A percentile compares a stretch with the other conserved stretches of the same genome.
phyloP scores from a whole-genome alignment of 2,888 invertebrate genomes.

The Acrobasis suavella region DNA sequence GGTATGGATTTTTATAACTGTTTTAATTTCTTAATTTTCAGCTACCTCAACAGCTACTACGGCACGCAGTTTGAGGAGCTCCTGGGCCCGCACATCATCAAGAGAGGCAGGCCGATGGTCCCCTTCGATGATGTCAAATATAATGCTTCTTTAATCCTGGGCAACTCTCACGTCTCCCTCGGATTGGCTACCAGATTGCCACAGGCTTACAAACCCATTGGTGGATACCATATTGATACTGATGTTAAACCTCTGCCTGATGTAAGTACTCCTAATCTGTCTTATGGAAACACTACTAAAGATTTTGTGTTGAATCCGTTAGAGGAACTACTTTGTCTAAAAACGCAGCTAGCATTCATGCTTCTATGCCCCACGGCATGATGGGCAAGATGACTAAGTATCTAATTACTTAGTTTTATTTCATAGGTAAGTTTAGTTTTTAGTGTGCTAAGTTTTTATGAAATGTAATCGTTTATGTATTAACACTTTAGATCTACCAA shows the following conservation, averaged over 20 bases:
- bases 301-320: no score
- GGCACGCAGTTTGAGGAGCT: slow-evolving; percentile 30
- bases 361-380: no score
- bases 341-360: no score
- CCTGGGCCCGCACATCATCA: slow-evolving; percentile 29
- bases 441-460: no score
- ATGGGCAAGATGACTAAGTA: no score
- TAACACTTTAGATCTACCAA: no score
- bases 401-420: neutral
- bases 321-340: no score
- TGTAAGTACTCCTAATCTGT: slow-evolving; percentile 20
- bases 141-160: slow-evolving; percentile 38
- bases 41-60: slow-evolving; percentile 20
- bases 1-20: neutral
- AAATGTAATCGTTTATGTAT: no score
- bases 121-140: slow-evolving; percentile 34
- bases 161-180: slow-evolving; percentile 37
- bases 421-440: no score
- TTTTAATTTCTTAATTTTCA: neutral
- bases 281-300: no score
- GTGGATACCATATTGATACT: slow-evolving; percentile 32
- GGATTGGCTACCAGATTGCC: slow-evolving; percentile 29
- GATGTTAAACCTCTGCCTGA: slow-evolving; percentile 37
- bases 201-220: slow-evolving; percentile 31
- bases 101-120: slow-evolving; percentile 32